Percentiles rank a stretch among this genome's conserved stretches.
Evolutionary conservation across 2,888 invertebrate genomes (phyloP).

Genomic region (Linyphia triangularis): DNA sequence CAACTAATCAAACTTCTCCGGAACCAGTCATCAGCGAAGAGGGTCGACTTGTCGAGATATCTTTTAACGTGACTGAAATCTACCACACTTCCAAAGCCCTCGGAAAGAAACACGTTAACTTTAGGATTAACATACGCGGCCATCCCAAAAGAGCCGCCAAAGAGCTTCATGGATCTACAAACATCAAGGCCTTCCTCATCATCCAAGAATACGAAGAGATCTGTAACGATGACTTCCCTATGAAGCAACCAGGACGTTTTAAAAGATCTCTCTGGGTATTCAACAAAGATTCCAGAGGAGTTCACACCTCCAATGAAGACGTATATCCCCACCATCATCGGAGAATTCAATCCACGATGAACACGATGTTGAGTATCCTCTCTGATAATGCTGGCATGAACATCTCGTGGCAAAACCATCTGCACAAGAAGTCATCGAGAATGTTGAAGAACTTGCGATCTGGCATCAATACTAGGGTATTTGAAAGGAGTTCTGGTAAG

Average conservation of each 20-base stretch:
- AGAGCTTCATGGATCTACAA: background rate
- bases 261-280: background rate
- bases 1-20: background rate
- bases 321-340: background rate
- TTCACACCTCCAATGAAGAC: no score
- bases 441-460: no score
- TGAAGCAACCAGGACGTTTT: background rate
- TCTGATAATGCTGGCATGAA: background rate
- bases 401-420: background rate
- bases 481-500: no score
- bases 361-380: background rate
- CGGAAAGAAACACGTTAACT: background rate
- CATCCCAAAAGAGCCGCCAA: background rate
- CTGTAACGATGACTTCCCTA: background rate
- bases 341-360: background rate
- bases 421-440: no score
- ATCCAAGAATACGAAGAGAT: conserved; percentile 3
- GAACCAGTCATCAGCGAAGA: background rate
- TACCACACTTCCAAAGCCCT: background rate
- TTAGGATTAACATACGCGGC: background rate
- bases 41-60: background rate
- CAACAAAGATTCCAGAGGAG: no score
- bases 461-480: no score
- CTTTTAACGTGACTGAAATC: conserved; percentile 8
- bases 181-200: conserved; percentile 22